Base-by-base conservation (phyloP, 2,797 vertebrate genomes). In the Falco cherrug region DNA sequence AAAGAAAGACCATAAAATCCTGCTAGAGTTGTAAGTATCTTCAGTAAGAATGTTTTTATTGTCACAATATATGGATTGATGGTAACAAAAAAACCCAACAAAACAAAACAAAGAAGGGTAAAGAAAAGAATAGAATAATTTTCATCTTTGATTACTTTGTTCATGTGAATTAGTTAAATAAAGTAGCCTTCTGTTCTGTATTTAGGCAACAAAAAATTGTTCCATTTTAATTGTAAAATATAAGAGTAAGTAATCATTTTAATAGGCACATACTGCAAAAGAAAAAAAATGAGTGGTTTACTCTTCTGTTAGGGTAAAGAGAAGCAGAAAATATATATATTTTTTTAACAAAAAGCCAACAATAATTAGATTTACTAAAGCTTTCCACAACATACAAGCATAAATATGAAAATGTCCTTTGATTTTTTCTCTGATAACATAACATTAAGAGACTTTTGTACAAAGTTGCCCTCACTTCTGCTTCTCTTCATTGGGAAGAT, bases 101-200 rank as follows among this genome's bases (percentile, higher is more conserved):
- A 37, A 37, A 37, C 37, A 65, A 17, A 33, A 7, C 15, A 82
- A 86, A 76, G 26, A 59, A 89, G 10, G 12, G 16, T 47, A 53
- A 93, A 81, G 51, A 69, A 91, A 96, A 59, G 10, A 31, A 10
- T 47, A 57, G 50, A 89, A 68, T 20, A 67, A 48, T 90, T 90
- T 85, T 85, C 5, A 31, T 64, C n/a, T 77, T 3, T 64, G 61
- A 78, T 75, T 83, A 26, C 59, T 92, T 83, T 93, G 45, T 47
- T 93, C 86, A 41, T 47, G 22, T 74, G 26, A 41, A 56, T 68
- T 86, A 61, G 37, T 76, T 85, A 47, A 37, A 89, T 57, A 82
- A 92, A 92, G 31, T 87, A 80, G 20, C 71, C 28, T 79, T 89
- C 70, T 88, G 35, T 85, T 91, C 57, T 64, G 82, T 94, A 82